These are phyloP conservation scores for Catocala sponsa DNA, from an alignment of 2,888 invertebrate species.

Conservation along the genomic window DNA sequence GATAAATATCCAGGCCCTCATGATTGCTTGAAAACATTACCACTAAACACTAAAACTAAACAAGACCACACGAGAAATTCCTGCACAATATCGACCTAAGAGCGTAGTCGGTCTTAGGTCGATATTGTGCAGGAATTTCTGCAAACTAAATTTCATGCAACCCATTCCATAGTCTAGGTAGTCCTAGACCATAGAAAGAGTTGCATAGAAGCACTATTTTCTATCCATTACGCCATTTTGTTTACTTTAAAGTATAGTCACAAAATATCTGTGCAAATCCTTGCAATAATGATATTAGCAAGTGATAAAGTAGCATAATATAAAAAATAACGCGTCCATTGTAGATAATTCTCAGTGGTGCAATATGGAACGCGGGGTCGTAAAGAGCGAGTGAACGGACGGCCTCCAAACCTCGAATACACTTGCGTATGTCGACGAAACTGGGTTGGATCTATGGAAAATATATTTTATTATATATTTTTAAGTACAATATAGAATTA, in stretches of 20 bases:
- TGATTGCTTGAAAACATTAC: too few species aligned
- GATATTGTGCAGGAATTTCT: too few species aligned
- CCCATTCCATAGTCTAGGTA: too few species aligned
- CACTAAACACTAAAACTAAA: too few species aligned
- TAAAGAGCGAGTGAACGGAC: slow-evolving; percentile 57
- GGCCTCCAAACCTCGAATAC: slow-evolving; percentile 46
- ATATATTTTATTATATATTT: slow-evolving; percentile 22
- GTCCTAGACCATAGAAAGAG: too few species aligned
- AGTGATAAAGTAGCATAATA: slow-evolving; percentile 18
- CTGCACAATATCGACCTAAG: too few species aligned
- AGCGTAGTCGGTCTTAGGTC: too few species aligned
- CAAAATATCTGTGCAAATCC: slow-evolving; percentile 1
- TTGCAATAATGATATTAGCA: neutral
- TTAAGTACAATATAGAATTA: too few species aligned
- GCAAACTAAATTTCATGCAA: too few species aligned
- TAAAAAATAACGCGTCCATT: slow-evolving; percentile 34
- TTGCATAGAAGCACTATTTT: neutral
- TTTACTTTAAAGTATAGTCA: too few species aligned
- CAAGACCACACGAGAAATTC: too few species aligned
- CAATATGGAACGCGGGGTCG: slow-evolving; percentile 46
- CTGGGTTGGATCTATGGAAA: slow-evolving; percentile 22
- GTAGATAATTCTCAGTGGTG: slow-evolving; percentile 32
- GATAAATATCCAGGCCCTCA: too few species aligned
- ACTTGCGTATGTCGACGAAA: slow-evolving; percentile 23
- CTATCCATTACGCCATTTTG: neutral